phyloP scores from a whole-genome alignment of 2,888 invertebrate genomes.

The Nephrotoma guestfalica region DNA sequence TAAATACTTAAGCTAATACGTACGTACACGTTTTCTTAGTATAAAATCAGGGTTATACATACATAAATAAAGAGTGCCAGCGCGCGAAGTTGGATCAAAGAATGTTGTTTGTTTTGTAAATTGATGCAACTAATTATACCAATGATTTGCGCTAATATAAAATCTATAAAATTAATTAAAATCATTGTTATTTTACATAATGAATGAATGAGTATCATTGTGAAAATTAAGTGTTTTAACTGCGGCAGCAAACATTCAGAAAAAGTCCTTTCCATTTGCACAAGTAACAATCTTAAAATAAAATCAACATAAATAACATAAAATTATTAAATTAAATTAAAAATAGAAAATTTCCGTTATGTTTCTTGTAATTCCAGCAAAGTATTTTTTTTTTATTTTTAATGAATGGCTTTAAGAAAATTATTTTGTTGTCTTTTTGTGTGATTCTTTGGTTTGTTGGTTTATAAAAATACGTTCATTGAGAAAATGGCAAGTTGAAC shows the following conservation, averaged over 20 bases:
- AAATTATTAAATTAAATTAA: background rate
- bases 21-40: background rate
- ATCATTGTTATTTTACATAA: background rate
- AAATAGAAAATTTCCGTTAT: background rate
- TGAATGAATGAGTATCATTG: background rate
- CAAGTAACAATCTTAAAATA: background rate
- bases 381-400: background rate
- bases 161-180: background rate
- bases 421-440: background rate
- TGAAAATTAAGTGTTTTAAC: background rate
- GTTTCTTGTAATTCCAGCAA: background rate
- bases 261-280: background rate
- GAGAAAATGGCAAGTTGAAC: background rate
- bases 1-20: background rate
- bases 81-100: no score
- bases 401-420: background rate
- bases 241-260: background rate
- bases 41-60: background rate
- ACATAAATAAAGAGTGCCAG: background rate
- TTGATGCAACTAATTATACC: background rate
- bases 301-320: background rate
- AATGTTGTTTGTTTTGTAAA: background rate
- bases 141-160: background rate
- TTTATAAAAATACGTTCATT: background rate
- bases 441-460: background rate